Percentiles rank a stretch among this genome's conserved stretches.
Conservation (phyloP, 2,113 vertebrate species). For the Dasyprocta punctata region DNA sequence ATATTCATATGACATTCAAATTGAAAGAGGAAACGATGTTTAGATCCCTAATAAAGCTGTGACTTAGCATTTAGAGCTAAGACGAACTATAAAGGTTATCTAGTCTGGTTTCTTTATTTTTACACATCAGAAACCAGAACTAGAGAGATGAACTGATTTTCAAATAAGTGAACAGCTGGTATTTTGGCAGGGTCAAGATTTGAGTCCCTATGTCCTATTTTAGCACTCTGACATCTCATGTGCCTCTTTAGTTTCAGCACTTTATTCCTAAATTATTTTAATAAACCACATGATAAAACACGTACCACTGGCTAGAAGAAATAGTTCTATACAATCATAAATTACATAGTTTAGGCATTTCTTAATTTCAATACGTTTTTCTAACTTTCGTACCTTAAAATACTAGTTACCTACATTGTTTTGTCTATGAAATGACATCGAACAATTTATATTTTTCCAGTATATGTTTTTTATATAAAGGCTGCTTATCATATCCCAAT, state of each 20-base stretch:
- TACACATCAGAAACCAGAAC: not conserved
- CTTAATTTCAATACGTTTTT: not conserved
- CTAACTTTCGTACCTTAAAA: not conserved
- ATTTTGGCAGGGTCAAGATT: not conserved
- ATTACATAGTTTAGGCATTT: not conserved
- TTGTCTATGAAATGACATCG: not conserved
- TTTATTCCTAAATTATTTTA: constrained; percentile 37
- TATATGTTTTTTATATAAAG: not conserved
- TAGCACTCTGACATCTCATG: not conserved
- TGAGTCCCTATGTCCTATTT: not conserved
- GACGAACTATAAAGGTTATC: not conserved
- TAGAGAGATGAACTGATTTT: not conserved
- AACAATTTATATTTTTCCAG: not conserved
- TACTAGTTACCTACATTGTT: not conserved
- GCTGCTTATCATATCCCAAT: not conserved
- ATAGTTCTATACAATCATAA: not conserved
- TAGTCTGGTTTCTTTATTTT: not conserved
- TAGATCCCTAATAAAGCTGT: not conserved
- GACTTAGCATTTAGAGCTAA: not conserved
- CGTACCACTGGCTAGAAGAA: not conserved
- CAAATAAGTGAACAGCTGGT: not conserved
- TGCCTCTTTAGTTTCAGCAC: not conserved
- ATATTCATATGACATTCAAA: not conserved
- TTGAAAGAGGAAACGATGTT: not conserved
- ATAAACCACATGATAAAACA: constrained; percentile 47